These are phyloP conservation scores for Xyrichtys novacula DNA, from an alignment of 2,797 vertebrate genomes.

Conservation along the genomic window DNA sequence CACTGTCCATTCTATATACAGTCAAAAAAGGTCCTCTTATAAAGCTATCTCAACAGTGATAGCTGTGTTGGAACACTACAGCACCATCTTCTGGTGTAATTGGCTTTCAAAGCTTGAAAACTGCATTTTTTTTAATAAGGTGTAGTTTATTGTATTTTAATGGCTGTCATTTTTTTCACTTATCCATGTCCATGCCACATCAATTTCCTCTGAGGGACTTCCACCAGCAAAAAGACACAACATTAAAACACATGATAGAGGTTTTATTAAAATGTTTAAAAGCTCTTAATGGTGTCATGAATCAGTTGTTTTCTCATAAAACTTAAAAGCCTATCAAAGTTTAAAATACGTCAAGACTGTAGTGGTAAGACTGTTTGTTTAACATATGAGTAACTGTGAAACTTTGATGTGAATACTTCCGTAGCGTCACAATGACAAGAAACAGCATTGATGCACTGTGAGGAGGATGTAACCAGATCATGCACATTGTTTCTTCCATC, in stretches of 20 bases:
- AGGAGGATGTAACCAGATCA: background rate
- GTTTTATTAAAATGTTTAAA: no score
- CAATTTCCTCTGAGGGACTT: no score
- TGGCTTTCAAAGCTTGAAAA: no score
- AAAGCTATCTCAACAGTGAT: no score
- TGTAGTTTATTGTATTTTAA: no score
- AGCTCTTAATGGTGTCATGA: background rate
- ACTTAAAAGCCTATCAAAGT: background rate
- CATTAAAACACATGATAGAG: no score
- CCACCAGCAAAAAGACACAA: no score
- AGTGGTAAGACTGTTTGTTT: background rate
- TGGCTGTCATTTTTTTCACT: no score
- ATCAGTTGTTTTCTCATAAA: background rate
- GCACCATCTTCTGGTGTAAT: slow-evolving; percentile 24
- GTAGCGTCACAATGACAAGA: background rate
- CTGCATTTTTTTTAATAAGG: no score
- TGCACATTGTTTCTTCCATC: slow-evolving; percentile 20
- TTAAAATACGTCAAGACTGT: background rate
- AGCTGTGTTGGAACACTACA: background rate
- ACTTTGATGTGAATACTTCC: background rate
- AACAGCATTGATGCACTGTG: background rate
- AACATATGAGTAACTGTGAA: background rate
- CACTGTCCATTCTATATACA: no score
- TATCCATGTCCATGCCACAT: no score
- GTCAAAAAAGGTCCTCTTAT: no score